Evolutionary conservation across 1,140 invertebrate species (phyloP), one percentile per base, ranked within the genome.

Genomic region (Cyphomyrmex costatus): DNA sequence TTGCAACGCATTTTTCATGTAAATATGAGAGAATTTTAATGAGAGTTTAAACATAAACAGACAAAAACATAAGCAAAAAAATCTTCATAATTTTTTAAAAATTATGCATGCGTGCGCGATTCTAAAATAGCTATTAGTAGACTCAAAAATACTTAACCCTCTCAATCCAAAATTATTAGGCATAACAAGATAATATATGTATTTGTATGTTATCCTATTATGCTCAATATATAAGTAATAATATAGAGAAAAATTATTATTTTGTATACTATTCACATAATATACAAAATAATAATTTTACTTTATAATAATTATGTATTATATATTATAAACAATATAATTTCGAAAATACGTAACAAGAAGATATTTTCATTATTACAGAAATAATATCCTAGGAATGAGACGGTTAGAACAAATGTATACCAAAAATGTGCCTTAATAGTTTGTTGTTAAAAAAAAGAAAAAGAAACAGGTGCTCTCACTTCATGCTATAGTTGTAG

Each of bases 401-500:
- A 61, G 36, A 49, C 14, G 14, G 10, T 61, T 73, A 74, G 36
- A 24, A 27, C 7, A 63, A 65, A 53, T 7, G 24, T 19, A 65
- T 88, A 51, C 74, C 80, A 88, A 89, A 85, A 88, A 73, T 46
- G 85, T 87, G 87, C 79, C 78, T 88, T 87, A 77, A n/a, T 60
- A 36, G 60, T 58, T 76, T 21, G 27, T 24, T 19, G 33, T n/a
- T 51, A 21, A 66, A 66, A 58, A n/a, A n/a, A n/a, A n/a, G n/a
- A n/a, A n/a, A n/a, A n/a, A n/a, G n/a, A n/a, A 49, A 49, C 46
- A 49, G 36, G 30, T 60, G 42, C 46, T 53, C 27, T 46, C 58
- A 56, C 10, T 49, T 60, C 12, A 24, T 65, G 36, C 36, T 24
- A 27, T 21, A 73, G 27, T 53, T 53, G 19, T n/a, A 30, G 10